Percentiles rank a stretch among this genome's conserved stretches.
Evolutionary conservation across 2,888 invertebrate genomes (phyloP).

Genomic region (Diogma glabrata): DNA sequence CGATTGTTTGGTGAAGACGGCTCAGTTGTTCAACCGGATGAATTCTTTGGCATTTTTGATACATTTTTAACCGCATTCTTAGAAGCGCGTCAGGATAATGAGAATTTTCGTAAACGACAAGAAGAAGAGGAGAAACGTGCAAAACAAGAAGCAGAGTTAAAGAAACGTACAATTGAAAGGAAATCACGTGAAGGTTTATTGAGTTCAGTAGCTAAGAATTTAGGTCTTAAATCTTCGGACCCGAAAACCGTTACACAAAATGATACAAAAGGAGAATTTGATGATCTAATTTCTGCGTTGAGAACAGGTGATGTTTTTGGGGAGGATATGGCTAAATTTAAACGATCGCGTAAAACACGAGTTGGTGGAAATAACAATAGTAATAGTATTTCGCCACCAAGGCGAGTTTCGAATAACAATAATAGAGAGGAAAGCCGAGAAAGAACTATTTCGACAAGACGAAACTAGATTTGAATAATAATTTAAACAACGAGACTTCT

Average conservation of each 20-base stretch:
- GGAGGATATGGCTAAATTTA: constrained; percentile 89
- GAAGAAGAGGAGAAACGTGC: constrained; percentile 85
- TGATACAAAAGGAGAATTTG: constrained; percentile 79
- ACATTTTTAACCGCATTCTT: constrained; percentile 68
- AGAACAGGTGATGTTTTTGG: constrained; percentile 92
- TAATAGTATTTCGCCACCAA: constrained; percentile 46
- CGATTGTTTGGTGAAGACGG: constrained; percentile 85
- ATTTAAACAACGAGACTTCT: not conserved
- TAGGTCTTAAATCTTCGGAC: constrained; percentile 47
- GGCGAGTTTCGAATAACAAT: constrained; percentile 41
- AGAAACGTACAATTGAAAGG: constrained; percentile 77
- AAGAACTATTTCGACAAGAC: constrained; percentile 36
- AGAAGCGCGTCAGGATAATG: constrained; percentile 82
- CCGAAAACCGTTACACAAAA: constrained; percentile 42
- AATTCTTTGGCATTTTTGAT: constrained; percentile 88
- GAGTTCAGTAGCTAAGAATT: constrained; percentile 59
- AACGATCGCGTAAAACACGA: constrained; percentile 58
- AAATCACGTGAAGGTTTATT: constrained; percentile 69
- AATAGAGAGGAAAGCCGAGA: constrained; percentile 59
- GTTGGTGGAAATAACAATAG: constrained; percentile 34
- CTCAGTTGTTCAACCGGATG: constrained; percentile 73
- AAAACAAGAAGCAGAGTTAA: constrained; percentile 74
- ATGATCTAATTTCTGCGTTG: constrained; percentile 88
- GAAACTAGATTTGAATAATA: not conserved
- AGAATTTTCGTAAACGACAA: constrained; percentile 65